Base-by-base conservation (phyloP, 53 echinoderm and acorn worm genomes). In the Holothuria leucospilota region DNA sequence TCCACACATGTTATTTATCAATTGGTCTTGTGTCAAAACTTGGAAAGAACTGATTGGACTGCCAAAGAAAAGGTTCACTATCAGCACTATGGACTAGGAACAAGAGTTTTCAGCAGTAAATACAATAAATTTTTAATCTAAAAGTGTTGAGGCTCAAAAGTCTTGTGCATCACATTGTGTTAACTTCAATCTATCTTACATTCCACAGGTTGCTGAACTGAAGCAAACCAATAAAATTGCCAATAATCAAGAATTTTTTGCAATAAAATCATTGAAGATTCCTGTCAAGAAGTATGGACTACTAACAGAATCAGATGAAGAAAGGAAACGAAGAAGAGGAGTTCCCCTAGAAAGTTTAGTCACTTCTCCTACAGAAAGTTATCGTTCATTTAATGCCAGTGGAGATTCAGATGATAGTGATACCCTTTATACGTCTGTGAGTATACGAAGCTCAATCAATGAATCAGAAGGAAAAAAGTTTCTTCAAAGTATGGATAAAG, bases 181-280 rank as follows among this genome's bases (percentile, higher is more conserved):
- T 16, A 16, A 56, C 18, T 15, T 56, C 5, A 56, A 4, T 56
- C 18, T 18, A 16, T 56, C 56, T 56, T 56, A 56, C 29, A 71
- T 39, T 41, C 27, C 29, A 29, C 52, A 98, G 98, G 85, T 98
- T 62, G 72, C 95, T 23, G 98, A 98, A 71, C 86, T 98, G 81
- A 98, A 98, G 79, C 85, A 95, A 67, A 84, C 91, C 42, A 98
- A 98, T 87, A 98, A 98, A 24, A 92, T 98, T n/a, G 89, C 93
- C 29, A 91, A 86, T 16, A 93, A 94, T 56, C 98, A 98, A 69
- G 98, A 98, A 84, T 95, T 98, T 84, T 92, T 88, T 69, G 93
- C 95, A 29, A 56, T 89, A 38, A 87, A 79, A n/a, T 85, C 62
- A 42, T 86, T 98, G 73, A 98, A 98, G 90, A 89, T 98, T 39